Conservation (phyloP, 2,888 invertebrate genomes). For the Thymelicus sylvestris region DNA sequence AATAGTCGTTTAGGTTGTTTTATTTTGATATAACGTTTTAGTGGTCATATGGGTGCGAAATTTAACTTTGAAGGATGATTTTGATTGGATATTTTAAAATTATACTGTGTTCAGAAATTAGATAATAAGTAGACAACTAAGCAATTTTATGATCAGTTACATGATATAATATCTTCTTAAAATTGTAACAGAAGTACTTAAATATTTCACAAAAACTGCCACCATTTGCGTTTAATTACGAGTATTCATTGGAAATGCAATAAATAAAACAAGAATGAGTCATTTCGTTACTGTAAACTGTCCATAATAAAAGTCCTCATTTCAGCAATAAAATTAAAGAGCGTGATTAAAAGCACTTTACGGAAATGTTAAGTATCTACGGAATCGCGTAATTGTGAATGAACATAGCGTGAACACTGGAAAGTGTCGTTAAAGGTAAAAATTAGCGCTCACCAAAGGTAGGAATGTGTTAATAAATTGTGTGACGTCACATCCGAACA, state of each 20-base stretch:
- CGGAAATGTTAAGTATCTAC: slow-evolving; percentile 37
- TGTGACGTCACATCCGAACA: slow-evolving; percentile 80
- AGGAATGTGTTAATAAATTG: slow-evolving; percentile 84
- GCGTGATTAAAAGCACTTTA: slow-evolving; percentile 37
- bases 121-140: too few species aligned
- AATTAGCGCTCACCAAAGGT: slow-evolving; percentile 64
- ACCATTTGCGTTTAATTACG: neutral
- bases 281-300: slow-evolving; percentile 36
- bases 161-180: too few species aligned
- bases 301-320: slow-evolving; percentile 36
- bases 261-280: slow-evolving; percentile 31
- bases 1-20: neutral
- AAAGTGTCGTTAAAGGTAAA: slow-evolving; percentile 69
- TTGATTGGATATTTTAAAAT: too few species aligned
- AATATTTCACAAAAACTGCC: too few species aligned
- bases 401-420: slow-evolving; percentile 42
- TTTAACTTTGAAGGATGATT: too few species aligned
- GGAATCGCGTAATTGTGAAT: slow-evolving; percentile 36
- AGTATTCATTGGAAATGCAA: slow-evolving; percentile 7
- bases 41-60: neutral
- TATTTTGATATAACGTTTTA: neutral
- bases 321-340: slow-evolving; percentile 34
- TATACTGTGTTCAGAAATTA: too few species aligned
- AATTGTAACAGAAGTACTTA: too few species aligned
- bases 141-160: too few species aligned